These are phyloP conservation scores for Poecilia velifera DNA, from an alignment of 2,797 vertebrate species.

Conservation along the genomic window DNA sequence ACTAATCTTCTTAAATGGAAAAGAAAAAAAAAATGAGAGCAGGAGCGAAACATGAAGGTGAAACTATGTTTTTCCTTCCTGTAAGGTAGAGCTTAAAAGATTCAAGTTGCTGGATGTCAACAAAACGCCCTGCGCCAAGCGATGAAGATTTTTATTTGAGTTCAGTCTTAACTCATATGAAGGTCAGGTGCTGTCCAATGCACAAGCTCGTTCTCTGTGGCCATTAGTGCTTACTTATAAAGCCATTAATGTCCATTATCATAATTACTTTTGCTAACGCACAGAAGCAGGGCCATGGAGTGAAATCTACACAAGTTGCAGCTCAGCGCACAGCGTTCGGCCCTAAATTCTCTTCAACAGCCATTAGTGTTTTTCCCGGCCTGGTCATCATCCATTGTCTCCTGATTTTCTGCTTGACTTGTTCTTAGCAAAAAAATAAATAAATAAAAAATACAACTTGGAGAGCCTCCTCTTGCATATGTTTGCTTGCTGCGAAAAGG, in stretches of 20 bases:
- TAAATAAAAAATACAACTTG: slow-evolving; percentile 61
- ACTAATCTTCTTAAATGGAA: slow-evolving; percentile 60
- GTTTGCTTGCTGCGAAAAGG: slow-evolving; percentile 75
- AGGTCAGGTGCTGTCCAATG: slow-evolving; percentile 67
- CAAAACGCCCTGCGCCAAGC: slow-evolving; percentile 25
- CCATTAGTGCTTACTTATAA: slow-evolving; percentile 74
- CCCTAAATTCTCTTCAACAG: slow-evolving; percentile 22
- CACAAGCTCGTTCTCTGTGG: slow-evolving; percentile 55
- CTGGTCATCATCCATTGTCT: slow-evolving; percentile 29
- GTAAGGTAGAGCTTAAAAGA: slow-evolving; percentile 52
- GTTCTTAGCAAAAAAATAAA: slow-evolving; percentile 56
- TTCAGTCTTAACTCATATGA: slow-evolving; percentile 55
- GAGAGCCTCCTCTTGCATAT: slow-evolving; percentile 71
- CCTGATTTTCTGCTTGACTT: slow-evolving; percentile 69
- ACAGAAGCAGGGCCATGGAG: slow-evolving; percentile 35
- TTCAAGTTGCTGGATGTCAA: slow-evolving; percentile 45
- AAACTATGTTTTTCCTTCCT: slow-evolving; percentile 39
- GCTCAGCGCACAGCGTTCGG: neutral
- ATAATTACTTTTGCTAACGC: slow-evolving; percentile 71
- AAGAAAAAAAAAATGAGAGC: slow-evolving; percentile 25
- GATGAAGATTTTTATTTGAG: slow-evolving; percentile 25
- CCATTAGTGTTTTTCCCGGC: slow-evolving; percentile 41
- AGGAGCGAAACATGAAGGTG: slow-evolving; percentile 44
- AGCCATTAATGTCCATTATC: slow-evolving; percentile 76
- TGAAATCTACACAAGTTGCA: slow-evolving; percentile 53